A percentile compares a stretch with the other conserved stretches of the same genome.
These are phyloP conservation scores for Gorsachius magnificus DNA, from an alignment of 2,797 vertebrate species.

Conservation along the genomic window DNA sequence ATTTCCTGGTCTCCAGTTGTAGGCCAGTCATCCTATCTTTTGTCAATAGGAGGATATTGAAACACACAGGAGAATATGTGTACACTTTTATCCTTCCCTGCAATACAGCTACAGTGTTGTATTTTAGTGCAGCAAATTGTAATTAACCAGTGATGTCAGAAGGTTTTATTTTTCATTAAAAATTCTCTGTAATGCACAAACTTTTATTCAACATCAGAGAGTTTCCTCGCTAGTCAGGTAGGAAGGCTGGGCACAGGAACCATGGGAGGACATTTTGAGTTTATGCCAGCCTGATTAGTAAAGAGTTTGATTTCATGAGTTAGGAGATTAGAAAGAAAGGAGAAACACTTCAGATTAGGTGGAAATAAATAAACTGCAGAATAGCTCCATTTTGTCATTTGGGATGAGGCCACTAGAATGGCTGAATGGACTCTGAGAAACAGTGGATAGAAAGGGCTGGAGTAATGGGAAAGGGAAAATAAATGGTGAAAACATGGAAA, in stretches of 20 bases:
- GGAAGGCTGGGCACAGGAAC: not conserved
- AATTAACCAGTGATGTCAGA: slow-evolving; percentile 64
- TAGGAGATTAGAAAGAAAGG: not conserved
- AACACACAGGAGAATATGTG: slow-evolving; percentile 63
- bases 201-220: slow-evolving; percentile 43
- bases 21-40: slow-evolving; percentile 78
- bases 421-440: not conserved
- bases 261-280: not conserved
- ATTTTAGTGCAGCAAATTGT: slow-evolving; percentile 50
- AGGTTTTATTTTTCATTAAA: slow-evolving; percentile 31
- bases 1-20: slow-evolving; percentile 84
- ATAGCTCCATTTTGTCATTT: not conserved
- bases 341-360: not conserved
- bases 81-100: slow-evolving; percentile 39
- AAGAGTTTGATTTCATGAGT: not conserved
- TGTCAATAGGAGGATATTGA: slow-evolving; percentile 93
- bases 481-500: not conserved
- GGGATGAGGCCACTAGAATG: not conserved
- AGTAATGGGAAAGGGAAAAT: not conserved
- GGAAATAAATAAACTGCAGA: not conserved
- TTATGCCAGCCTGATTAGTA: not conserved
- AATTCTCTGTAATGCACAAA: not conserved
- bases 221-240: not conserved
- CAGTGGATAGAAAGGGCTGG: not conserved
- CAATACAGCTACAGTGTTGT: slow-evolving; percentile 17